These are phyloP conservation scores for Zaprionus camerounensis DNA, from an alignment of 1,140 invertebrate species.

Conservation along the genomic window DNA sequence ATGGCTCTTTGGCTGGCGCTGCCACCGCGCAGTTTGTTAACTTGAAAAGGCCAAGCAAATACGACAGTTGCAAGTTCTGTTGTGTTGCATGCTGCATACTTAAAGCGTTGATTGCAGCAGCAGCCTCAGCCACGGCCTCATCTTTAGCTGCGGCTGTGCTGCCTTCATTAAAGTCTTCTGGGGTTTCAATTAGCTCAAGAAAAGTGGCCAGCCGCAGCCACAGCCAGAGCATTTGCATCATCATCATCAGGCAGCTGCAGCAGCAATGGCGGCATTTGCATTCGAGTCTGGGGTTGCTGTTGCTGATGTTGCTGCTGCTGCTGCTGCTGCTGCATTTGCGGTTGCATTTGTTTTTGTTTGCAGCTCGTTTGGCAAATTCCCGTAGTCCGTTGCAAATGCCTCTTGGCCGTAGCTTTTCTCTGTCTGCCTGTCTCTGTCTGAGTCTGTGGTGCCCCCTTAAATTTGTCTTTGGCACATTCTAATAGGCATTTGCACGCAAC, in stretches of 20 bases:
- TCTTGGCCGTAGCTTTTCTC: neutral
- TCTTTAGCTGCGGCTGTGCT: conserved; percentile 2
- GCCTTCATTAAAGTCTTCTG: conserved; percentile 37
- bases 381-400: conserved; percentile 23
- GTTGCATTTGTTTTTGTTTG: conserved; percentile 46
- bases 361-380: conserved; percentile 9
- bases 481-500: conserved; percentile 75
- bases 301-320: neutral
- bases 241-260: neutral
- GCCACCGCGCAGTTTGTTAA: conserved; percentile 43
- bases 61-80: conserved; percentile 16
- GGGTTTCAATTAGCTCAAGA: conserved; percentile 58
- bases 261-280: conserved; percentile 16
- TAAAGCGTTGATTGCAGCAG: conserved; percentile 17
- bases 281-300: conserved; percentile 20
- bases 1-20: conserved; percentile 25
- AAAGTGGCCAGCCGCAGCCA: conserved; percentile 36
- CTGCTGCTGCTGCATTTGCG: conserved; percentile 22
- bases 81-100: conserved; percentile 16
- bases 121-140: neutral
- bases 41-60: conserved; percentile 46
- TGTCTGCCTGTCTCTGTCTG: conserved; percentile 7
- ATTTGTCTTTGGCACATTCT: conserved; percentile 68
- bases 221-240: conserved; percentile 40
- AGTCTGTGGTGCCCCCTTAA: conserved; percentile 61